phyloP scores from a whole-genome alignment of 2,797 vertebrate genomes.

The Borostomias antarcticus region DNA sequence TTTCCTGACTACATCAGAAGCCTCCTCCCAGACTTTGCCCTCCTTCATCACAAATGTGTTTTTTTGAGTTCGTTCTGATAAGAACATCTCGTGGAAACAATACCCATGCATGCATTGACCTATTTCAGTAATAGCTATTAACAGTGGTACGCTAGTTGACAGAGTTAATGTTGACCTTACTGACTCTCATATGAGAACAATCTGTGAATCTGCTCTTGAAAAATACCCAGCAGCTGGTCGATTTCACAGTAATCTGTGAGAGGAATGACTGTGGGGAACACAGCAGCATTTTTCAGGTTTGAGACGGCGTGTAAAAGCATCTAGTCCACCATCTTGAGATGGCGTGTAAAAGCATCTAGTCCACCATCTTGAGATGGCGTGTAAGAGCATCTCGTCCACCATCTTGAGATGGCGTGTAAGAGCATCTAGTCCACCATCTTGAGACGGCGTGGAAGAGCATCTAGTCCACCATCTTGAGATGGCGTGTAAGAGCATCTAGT shows the following conservation, averaged over 20 bases:
- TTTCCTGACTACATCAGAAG: not conserved
- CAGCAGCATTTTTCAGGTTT: slow-evolving; percentile 10
- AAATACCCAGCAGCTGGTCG: slow-evolving; percentile 30
- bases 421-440: too few relatives aligned
- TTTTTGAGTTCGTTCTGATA: slow-evolving; percentile 1
- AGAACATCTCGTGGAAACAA: not conserved
- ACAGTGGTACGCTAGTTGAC: not conserved
- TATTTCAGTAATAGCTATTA: slow-evolving; percentile 2
- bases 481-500: too few relatives aligned
- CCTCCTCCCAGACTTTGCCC: not conserved
- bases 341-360: too few relatives aligned
- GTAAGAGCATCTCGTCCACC: too few relatives aligned
- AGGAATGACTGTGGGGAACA: slow-evolving; percentile 18
- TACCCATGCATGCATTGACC: not conserved
- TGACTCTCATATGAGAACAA: slow-evolving; percentile 6
- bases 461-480: too few relatives aligned
- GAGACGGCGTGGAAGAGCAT: too few relatives aligned
- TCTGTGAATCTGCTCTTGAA: slow-evolving; percentile 19
- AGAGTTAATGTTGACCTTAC: not conserved
- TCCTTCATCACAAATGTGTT: not conserved
- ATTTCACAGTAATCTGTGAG: slow-evolving; percentile 35
- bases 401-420: too few relatives aligned
- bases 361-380: not conserved
- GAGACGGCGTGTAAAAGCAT: slow-evolving; percentile 1
- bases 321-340: not conserved